phyloP scores from a whole-genome alignment of 1,140 invertebrate species.

The Formica selysi region DNA sequence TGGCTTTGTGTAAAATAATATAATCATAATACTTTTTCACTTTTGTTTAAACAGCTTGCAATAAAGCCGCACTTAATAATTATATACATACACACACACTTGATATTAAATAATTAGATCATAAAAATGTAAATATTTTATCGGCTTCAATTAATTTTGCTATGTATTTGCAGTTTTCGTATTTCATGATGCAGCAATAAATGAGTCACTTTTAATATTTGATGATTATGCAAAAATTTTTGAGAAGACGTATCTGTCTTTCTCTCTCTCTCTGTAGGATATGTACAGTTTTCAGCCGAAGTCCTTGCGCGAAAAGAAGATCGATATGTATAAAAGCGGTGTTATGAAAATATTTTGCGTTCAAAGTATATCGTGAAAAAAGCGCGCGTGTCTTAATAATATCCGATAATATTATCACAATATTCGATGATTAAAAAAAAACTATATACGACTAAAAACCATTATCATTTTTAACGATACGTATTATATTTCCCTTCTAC shows the following conservation, averaged over 20 bases:
- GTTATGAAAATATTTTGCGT: constrained; percentile 44
- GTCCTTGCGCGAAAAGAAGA: constrained; percentile 19
- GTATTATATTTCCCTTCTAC: background rate
- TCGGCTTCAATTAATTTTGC: background rate
- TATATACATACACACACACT: background rate
- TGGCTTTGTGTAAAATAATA: background rate
- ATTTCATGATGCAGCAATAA: background rate
- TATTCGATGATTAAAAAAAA: constrained; percentile 13
- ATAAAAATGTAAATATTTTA: background rate
- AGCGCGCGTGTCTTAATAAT: constrained; percentile 21
- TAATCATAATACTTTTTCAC: background rate
- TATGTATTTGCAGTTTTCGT: background rate
- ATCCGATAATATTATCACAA: constrained; percentile 40
- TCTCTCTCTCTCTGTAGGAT: background rate
- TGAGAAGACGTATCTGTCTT: background rate
- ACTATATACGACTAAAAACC: background rate
- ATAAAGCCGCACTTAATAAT: background rate
- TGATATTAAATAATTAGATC: background rate
- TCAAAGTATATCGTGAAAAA: background rate
- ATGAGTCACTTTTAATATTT: background rate
- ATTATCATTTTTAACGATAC: background rate
- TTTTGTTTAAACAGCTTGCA: background rate
- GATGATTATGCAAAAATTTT: background rate
- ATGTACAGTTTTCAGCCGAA: constrained; percentile 3
- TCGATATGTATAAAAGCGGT: constrained; percentile 15